A percentile compares a stretch with the other conserved stretches of the same genome.
Evolutionary conservation across 2,113 vertebrate species (phyloP).

Genomic region (Crocuta crocuta): DNA sequence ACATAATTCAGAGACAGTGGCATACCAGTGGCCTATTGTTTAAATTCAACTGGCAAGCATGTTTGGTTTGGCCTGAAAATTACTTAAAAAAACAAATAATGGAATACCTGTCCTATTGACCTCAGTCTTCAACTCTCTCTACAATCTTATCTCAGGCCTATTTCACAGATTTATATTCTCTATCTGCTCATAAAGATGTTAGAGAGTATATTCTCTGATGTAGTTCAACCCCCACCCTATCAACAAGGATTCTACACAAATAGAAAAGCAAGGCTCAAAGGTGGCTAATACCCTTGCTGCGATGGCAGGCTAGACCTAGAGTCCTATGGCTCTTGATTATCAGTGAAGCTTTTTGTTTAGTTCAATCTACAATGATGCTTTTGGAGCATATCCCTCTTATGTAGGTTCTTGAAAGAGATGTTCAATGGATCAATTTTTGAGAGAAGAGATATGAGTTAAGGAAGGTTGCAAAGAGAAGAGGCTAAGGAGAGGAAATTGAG

Average conservation of each 20-base stretch:
- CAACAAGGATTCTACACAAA: background rate
- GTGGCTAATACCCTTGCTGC: background rate
- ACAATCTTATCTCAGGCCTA: background rate
- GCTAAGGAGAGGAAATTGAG: background rate
- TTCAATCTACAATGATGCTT: background rate
- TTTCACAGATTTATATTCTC: background rate
- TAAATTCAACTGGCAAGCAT: background rate
- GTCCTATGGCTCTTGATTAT: background rate
- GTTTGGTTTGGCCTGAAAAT: background rate
- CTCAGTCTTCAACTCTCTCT: background rate
- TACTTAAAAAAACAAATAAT: constrained; percentile 1
- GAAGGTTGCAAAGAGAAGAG: background rate
- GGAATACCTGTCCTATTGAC: background rate
- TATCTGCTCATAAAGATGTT: background rate
- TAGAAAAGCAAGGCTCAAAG: background rate
- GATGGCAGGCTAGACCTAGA: background rate
- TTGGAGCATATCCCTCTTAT: background rate
- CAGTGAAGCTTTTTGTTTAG: background rate
- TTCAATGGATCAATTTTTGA: background rate
- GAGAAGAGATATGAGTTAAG: background rate
- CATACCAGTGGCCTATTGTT: background rate
- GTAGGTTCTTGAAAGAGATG: background rate
- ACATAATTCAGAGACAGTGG: background rate
- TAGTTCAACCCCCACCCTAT: background rate
- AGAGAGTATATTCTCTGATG: background rate